Conservation (phyloP, 1,140 invertebrate genomes). For the Homalodisca vitripennis region DNA sequence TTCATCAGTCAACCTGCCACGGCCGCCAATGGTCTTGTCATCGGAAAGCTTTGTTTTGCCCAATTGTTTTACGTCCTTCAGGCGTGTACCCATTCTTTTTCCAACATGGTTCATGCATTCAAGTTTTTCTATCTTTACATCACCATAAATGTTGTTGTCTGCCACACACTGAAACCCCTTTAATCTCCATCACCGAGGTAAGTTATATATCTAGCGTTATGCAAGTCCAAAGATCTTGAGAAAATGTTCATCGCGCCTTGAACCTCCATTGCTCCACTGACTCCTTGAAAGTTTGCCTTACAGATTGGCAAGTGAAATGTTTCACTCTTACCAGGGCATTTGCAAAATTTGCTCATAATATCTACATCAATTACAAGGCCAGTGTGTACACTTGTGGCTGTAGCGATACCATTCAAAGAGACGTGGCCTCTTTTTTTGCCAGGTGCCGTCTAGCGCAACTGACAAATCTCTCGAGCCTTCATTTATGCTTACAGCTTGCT, state of each 20-base stretch:
- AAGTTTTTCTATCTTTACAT: constrained; percentile 39
- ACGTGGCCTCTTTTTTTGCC: constrained; percentile 24
- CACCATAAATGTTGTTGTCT: constrained; percentile 8
- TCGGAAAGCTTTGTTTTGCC: constrained; percentile 8
- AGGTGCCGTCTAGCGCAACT: constrained; percentile 27
- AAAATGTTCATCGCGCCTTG: constrained; percentile 14
- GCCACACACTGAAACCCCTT: neutral
- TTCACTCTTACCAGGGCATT: neutral
- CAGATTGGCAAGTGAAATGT: neutral
- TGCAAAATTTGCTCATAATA: neutral
- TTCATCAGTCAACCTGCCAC: constrained; percentile 17
- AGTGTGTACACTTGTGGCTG: neutral
- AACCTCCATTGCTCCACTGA: constrained; percentile 26
- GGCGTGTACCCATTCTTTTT: constrained; percentile 42
- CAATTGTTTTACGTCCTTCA: constrained; percentile 31
- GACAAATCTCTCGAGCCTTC: constrained; percentile 10
- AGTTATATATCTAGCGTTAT: neutral
- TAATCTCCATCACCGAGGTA: constrained; percentile 24
- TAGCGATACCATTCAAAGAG: neutral
- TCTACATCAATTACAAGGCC: constrained; percentile 2
- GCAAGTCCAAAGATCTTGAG: neutral
- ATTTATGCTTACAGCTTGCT: constrained; percentile 27
- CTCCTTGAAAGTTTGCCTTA: constrained; percentile 10
- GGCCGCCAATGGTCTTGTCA: constrained; percentile 25
- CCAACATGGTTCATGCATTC: constrained; percentile 40